Evolutionary conservation across 2,113 vertebrate species (phyloP).

Genomic region (Macaca fascicularis): T2T-MFA8v1.1 NC_088376.1:138930501-138931000

Average conservation of each 20-base stretch:
- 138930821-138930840: not conserved
- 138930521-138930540: not conserved
- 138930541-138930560: not conserved
- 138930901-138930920: not conserved
- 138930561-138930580: not conserved
- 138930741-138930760: not conserved
- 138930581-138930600: not conserved
- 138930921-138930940: not conserved
- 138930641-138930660: not conserved
- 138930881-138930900: not conserved
- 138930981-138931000: not conserved
- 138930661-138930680: not conserved
- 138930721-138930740: not conserved
- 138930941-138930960: not conserved
- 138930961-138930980: not conserved
- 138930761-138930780: not conserved
- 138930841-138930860: not conserved
- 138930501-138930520: not conserved
- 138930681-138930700: not conserved
- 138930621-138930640: not conserved
- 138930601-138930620: not conserved
- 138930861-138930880: not conserved
- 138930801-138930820: not conserved
- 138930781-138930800: not conserved
- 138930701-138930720: not conserved